Evolutionary conservation across 2,797 vertebrate species (phyloP).

Genomic region (Tenualosa ilisha): DNA sequence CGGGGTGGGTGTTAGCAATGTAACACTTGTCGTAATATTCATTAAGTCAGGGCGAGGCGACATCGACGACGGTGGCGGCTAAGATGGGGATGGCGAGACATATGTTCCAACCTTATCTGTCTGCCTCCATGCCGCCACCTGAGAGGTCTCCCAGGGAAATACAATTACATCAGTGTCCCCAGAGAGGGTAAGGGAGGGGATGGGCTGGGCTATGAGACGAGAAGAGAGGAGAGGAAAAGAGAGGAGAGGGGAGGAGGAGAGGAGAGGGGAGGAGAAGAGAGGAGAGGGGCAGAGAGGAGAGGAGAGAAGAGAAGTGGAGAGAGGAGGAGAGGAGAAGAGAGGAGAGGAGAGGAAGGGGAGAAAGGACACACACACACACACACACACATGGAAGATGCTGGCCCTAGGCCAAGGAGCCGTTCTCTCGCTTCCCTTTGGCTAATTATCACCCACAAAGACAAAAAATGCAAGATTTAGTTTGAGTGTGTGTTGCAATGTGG

Average conservation of each 20-base stretch:
- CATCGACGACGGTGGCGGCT: not conserved
- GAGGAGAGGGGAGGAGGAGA: not conserved
- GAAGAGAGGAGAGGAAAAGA: not conserved
- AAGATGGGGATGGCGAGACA: not conserved
- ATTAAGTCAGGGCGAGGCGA: not conserved
- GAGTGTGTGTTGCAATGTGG: not conserved
- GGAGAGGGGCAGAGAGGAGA: not conserved
- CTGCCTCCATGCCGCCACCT: not conserved
- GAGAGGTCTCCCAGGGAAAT: not conserved
- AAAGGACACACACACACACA: no score
- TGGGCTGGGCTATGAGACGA: not conserved
- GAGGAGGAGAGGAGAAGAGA: not conserved
- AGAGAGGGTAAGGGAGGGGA: not conserved
- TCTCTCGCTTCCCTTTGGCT: not conserved
- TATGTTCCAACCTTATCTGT: slow-evolving; percentile 1
- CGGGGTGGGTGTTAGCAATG: not conserved
- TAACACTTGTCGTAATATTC: not conserved
- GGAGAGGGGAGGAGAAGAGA: not conserved
- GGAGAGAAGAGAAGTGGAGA: not conserved
- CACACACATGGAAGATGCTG: not conserved
- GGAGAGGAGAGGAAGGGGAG: not conserved
- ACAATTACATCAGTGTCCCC: not conserved
- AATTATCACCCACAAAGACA: slow-evolving; percentile 14
- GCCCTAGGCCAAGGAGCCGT: not conserved
- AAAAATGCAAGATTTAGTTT: not conserved